Base-by-base conservation (phyloP, 1,140 invertebrate species). In the Papilio polyxenes region DNA sequence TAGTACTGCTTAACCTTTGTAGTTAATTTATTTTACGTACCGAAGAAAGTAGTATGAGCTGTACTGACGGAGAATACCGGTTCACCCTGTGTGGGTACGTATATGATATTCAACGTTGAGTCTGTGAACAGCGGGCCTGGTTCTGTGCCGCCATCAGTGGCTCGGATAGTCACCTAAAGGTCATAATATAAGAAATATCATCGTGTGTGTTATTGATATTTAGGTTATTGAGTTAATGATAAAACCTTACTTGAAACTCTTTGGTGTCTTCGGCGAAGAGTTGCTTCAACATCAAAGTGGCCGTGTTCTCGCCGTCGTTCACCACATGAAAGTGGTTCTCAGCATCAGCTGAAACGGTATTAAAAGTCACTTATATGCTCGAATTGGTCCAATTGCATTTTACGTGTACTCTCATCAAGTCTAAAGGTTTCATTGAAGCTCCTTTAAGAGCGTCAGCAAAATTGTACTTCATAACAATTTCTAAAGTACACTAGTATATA, bases 101-200 rank as follows among this genome's bases (percentile, higher is more conserved):
- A 95, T 15, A 91, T 87, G 0, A 93, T 84, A 0, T 80, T 88
- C 51, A 94, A 53, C 0, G 88, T 82, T 48, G 83, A 80, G 17
- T 85, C 84, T 0, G 90, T 85, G 10, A 7, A 84, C 2, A 86
- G 84, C 3, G 89, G 87, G 0, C 87, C 87, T 1, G 93, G 91
- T 11, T 94, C 92, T 11, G 87, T 92, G 31, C 95, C 95, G 69
- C 91, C 88, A 85, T 95, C 95, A 0, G 89, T 95, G 15, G 91
- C 95, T 9, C 86, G 88, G 17, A 95, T 87, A 23, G 84, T 89
- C 49, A 95, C 85, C 94, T 95, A 53, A 5, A 87, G 69, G 17
- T n/a, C 7, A 59, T 0, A 59, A 59, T 59, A 20, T 59, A 59
- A 59, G 7, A 20, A 5, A 17, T 17, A 53, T 15, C 13, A 4